phyloP scores from a whole-genome alignment of 2,113 vertebrate species.

The Chiloscyllium plagiosum region DNA sequence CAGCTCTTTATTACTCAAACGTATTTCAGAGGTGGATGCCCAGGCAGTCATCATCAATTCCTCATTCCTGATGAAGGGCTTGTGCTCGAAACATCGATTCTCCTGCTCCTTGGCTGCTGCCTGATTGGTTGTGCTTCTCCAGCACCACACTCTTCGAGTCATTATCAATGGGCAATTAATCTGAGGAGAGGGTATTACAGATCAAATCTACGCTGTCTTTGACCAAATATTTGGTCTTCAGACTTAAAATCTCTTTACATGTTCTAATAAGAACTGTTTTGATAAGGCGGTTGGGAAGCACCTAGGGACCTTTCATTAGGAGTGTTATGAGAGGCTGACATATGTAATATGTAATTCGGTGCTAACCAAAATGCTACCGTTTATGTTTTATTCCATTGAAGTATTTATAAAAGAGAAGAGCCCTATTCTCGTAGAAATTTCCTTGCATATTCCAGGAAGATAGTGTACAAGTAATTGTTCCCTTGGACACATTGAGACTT shows the following conservation, averaged over 20 bases:
- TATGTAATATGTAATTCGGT: neutral
- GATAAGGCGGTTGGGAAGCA: neutral
- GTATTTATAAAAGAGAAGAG: neutral
- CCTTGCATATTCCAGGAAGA: neutral
- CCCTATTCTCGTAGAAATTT: neutral
- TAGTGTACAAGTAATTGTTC: neutral
- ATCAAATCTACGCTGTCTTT: neutral
- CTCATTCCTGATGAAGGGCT: too few relatives aligned
- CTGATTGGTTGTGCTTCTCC: too few relatives aligned
- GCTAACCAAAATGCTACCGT: neutral
- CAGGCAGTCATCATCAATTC: neutral
- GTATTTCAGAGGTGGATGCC: neutral
- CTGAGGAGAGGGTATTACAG: neutral
- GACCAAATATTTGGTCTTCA: neutral
- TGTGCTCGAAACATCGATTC: too few relatives aligned
- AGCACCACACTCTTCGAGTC: too few relatives aligned
- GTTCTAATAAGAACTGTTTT: too few relatives aligned
- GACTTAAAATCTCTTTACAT: too few relatives aligned
- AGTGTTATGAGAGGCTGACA: neutral
- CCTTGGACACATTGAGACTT: neutral
- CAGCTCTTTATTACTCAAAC: neutral
- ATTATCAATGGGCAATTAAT: too few relatives aligned
- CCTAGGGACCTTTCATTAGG: neutral
- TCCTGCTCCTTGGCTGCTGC: too few relatives aligned
- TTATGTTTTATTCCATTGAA: neutral